phyloP scores from a whole-genome alignment of 1,140 invertebrate species.

The Teleogryllus occipitalis region DNA sequence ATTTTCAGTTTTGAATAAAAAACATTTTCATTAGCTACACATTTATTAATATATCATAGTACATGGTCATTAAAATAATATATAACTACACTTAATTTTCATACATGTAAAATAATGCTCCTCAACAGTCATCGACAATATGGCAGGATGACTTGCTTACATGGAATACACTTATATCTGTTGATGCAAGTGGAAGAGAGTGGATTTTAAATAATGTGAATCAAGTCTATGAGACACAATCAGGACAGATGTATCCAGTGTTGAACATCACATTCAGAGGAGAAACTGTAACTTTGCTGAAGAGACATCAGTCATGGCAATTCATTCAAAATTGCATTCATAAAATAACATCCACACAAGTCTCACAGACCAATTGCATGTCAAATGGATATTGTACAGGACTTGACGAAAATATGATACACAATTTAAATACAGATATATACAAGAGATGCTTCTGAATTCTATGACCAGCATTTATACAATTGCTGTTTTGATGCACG shows the following conservation, averaged over 20 bases:
- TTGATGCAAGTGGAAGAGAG: background rate
- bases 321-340: background rate
- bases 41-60: background rate
- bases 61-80: background rate
- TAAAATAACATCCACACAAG: background rate
- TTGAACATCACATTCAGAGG: background rate
- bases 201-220: background rate
- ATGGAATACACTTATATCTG: background rate
- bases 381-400: background rate
- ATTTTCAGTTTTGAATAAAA: background rate
- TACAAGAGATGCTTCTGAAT: background rate
- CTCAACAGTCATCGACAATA: background rate
- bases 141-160: background rate
- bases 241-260: background rate
- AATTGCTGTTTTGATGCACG: background rate
- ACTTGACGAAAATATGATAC: background rate
- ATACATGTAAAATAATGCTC: background rate
- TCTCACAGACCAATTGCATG: background rate
- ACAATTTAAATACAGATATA: background rate
- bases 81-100: background rate
- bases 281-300: background rate
- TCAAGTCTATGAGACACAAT: background rate
- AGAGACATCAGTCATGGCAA: background rate
- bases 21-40: background rate
- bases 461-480: background rate